A percentile compares a stretch with the other conserved stretches of the same genome.
Evolutionary conservation across 2,797 vertebrate species (phyloP).

Genomic region (Phrynocephalus vlangalii): DNA sequence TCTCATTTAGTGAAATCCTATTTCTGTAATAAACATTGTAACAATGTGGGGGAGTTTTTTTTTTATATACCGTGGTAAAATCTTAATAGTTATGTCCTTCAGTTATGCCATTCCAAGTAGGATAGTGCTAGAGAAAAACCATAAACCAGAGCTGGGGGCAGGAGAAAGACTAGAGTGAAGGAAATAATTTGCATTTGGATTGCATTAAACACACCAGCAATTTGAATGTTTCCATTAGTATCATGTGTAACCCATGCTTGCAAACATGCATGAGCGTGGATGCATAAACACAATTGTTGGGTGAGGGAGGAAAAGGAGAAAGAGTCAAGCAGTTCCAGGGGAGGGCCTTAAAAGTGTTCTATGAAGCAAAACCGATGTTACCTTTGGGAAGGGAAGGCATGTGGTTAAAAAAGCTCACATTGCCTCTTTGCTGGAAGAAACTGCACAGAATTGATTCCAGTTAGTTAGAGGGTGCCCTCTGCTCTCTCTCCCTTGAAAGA

Average conservation of each 20-base stretch:
- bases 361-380: conserved; percentile 45
- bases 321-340: background rate
- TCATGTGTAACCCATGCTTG: background rate
- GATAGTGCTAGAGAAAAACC: conserved; percentile 43
- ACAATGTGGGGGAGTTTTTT: background rate
- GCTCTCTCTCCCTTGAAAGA: conserved; percentile 19
- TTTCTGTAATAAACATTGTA: conserved; percentile 23
- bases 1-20: conserved; percentile 27
- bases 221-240: conserved; percentile 73
- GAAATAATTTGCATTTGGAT: conserved; percentile 56
- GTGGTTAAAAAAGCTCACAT: conserved; percentile 60
- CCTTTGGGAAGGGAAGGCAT: conserved; percentile 57
- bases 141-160: conserved; percentile 51
- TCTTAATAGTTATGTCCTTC: conserved; percentile 21
- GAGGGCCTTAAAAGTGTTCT: conserved; percentile 34
- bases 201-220: conserved; percentile 59
- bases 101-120: background rate
- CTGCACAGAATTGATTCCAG: background rate
- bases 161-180: background rate
- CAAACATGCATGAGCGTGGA: too few relatives aligned
- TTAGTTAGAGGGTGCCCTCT: background rate
- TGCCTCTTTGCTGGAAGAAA: conserved; percentile 59
- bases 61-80: background rate
- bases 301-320: conserved; percentile 9
- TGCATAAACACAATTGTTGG: background rate